phyloP scores from a whole-genome alignment of 1,140 invertebrate species.

The Sinella curviseta region DNA sequence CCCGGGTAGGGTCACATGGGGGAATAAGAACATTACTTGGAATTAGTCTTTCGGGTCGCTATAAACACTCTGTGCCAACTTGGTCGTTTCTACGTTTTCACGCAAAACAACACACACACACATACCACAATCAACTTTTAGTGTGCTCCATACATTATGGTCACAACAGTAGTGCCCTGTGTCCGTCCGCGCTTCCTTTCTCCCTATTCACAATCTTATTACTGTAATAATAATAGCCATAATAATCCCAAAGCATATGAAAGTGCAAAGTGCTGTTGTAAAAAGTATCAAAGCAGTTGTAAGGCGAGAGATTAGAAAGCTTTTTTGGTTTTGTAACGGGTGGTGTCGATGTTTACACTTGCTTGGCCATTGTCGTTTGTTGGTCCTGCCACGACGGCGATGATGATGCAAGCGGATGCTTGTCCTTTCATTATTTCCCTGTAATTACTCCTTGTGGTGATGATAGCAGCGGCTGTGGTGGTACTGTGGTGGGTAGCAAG shows the following conservation, averaged over 20 bases:
- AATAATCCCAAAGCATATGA: not conserved
- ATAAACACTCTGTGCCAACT: not conserved
- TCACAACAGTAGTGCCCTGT: not conserved
- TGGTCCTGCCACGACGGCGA: not conserved
- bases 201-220: not conserved
- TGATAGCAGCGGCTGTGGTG: too few relatives aligned
- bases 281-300: not conserved
- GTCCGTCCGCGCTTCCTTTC: not conserved
- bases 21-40: conserved; percentile 3
- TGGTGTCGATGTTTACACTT: not conserved
- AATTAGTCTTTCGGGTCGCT: not conserved
- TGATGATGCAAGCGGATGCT: not conserved
- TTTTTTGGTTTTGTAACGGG: not conserved
- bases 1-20: not conserved
- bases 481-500: not conserved
- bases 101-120: too few relatives aligned
- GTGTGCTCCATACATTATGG: not conserved
- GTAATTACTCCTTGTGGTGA: not conserved
- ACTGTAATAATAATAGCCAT: not conserved
- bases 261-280: not conserved
- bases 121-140: not conserved
- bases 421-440: not conserved
- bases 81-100: too few relatives aligned
- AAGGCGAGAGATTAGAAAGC: not conserved
- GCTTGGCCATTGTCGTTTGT: not conserved